Conservation (phyloP, 2,888 invertebrate genomes). For the Himalopsyche tibetana region DNA sequence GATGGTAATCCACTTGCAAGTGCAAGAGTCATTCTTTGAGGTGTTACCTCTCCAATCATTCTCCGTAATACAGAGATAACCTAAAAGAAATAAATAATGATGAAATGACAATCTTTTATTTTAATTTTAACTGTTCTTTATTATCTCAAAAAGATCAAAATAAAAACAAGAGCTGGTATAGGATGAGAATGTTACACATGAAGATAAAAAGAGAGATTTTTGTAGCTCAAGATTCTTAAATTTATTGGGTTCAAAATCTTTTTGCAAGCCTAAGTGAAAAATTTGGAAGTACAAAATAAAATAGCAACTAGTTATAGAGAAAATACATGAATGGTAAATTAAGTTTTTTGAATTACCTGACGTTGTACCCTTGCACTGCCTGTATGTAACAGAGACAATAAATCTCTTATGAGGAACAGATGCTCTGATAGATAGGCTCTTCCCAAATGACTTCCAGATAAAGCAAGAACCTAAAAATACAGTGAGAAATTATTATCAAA, state of each 20-base stretch:
- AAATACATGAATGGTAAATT: too few relatives aligned
- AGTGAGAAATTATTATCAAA: not conserved
- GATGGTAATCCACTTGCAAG: constrained; percentile 69
- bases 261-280: not conserved
- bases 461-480: constrained; percentile 80
- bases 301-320: too few relatives aligned
- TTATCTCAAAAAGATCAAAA: not conserved
- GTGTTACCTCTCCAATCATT: constrained; percentile 93
- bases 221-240: not conserved
- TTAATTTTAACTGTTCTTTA: too few relatives aligned
- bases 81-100: constrained; percentile 70
- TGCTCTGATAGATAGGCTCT: constrained; percentile 94
- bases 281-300: not conserved
- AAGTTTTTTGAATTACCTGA: constrained; percentile 78
- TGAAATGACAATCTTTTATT: too few relatives aligned
- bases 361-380: constrained; percentile 96
- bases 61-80: constrained; percentile 90
- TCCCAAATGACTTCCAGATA: constrained; percentile 95
- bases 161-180: too few relatives aligned
- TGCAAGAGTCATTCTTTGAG: constrained; percentile 81
- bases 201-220: too few relatives aligned
- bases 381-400: constrained; percentile 91
- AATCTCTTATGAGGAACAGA: constrained; percentile 88
- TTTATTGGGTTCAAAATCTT: not conserved
- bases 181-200: too few relatives aligned